Evolutionary conservation across 2,888 invertebrate species (phyloP).

Genomic region (Troides helena): DNA sequence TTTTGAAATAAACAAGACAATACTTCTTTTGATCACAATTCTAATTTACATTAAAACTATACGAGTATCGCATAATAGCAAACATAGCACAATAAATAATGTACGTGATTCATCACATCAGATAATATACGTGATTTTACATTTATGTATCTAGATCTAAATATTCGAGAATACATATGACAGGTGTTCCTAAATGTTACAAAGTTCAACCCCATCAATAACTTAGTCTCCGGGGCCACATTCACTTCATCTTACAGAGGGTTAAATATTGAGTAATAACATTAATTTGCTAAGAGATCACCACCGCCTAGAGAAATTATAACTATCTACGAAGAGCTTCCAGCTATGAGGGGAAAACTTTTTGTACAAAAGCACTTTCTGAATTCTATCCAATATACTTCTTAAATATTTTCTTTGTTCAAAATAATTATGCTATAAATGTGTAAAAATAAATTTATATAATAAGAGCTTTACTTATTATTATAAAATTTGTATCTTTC

Average conservation of each 20-base stretch:
- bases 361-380: not conserved
- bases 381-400: no score
- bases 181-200: slow-evolving; percentile 21
- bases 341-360: not conserved
- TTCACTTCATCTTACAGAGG: slow-evolving; percentile 25
- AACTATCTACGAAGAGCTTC: not conserved
- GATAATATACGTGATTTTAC: not conserved
- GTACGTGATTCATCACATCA: no score
- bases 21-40: no score
- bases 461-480: no score
- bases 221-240: slow-evolving; percentile 25
- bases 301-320: slow-evolving; percentile 1
- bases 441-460: no score
- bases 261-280: slow-evolving; percentile 27
- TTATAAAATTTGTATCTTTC: no score
- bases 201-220: slow-evolving; percentile 28
- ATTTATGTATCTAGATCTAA: no score
- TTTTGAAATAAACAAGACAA: no score
- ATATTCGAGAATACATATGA: slow-evolving; percentile 6
- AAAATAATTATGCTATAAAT: no score
- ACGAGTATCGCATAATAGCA: not conserved
- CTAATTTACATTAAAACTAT: no score
- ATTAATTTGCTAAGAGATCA: slow-evolving; percentile 20
- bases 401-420: no score
- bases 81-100: not conserved